Evolutionary conservation across 2,797 vertebrate species (phyloP), one percentile per base, ranked within the genome.

Genomic region (Thamnophis elegans): DNA sequence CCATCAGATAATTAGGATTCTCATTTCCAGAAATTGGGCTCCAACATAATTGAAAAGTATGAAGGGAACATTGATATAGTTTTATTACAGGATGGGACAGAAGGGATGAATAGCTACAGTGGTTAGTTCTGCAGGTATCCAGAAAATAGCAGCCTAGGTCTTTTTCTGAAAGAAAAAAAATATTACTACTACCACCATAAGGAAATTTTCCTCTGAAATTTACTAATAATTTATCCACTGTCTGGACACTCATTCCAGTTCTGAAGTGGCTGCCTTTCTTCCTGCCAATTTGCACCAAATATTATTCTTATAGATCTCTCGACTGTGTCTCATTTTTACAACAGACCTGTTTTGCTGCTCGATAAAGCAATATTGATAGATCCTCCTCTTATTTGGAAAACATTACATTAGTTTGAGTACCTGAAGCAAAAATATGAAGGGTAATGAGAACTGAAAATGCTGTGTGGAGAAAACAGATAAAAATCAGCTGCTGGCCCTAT

Each of bases 291-390:
- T 78, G 36, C 26, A 20, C 26, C 85, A 87, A 54, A 28, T 54
- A 54, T n/a, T 87, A 7, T 60, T 60, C 87, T 47, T 59, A n/a
- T 14, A 13, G 26, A 22, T 56, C n/a, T 54, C 14, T 56, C n/a
- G 22, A 8, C 14, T 56, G 36, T 42, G 36, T 22, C 26, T 88
- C 42, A 60, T 89, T 92, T 73, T 26, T 25, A 0, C 53, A 91
- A 86, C 47, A 85, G 89, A 56, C 13, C 0, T 89, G 12, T 73
- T 93, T 93, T 65, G 91, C 92, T 85, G 62, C 47, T 42, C 92
- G 47, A 68, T 58, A 20, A n/a, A 89, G 26, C 73, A 73, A 92
- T 60, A 94, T n/a, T 53, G 82, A 85, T 85, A 78, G 26, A 28
- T 16, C 42, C 1, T 89, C 42, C 53, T 87, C 14, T 58, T 14